Percentiles rank a stretch among this genome's conserved stretches.
Evolutionary conservation across 2,113 vertebrate genomes (phyloP).

Genomic region (Zosterops borbonicus): DNA sequence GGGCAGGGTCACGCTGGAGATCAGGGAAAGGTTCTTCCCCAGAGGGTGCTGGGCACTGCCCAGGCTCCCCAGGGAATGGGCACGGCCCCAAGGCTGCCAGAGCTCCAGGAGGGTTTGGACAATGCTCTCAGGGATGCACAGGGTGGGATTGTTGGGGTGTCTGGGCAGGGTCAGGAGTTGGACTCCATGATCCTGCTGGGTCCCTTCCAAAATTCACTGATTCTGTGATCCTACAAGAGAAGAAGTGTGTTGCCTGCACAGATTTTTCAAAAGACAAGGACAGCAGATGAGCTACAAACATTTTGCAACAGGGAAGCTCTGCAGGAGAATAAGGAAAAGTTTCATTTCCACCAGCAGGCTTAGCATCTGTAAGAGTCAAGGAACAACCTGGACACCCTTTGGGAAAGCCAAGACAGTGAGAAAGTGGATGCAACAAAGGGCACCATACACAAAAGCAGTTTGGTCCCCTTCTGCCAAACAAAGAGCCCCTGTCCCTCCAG

Average conservation of each 20-base stretch:
- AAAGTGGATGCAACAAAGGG: background rate
- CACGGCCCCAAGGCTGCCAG: background rate
- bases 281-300: background rate
- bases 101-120: background rate
- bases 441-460: background rate
- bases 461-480: background rate
- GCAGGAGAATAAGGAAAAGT: background rate
- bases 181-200: background rate
- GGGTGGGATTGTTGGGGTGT: background rate
- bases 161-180: accelerated
- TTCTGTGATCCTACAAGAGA: background rate
- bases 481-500: background rate
- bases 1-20: accelerated
- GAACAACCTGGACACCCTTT: background rate
- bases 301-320: background rate
- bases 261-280: background rate
- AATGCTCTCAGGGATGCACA: accelerated
- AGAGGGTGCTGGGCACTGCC: background rate
- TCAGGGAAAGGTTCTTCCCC: background rate
- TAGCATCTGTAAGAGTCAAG: background rate
- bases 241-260: background rate
- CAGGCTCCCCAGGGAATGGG: background rate
- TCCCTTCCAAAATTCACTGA: background rate
- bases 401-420: background rate
- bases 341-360: background rate